Base-by-base conservation (phyloP, 2,113 vertebrate genomes). In the Macquaria australasica region DNA sequence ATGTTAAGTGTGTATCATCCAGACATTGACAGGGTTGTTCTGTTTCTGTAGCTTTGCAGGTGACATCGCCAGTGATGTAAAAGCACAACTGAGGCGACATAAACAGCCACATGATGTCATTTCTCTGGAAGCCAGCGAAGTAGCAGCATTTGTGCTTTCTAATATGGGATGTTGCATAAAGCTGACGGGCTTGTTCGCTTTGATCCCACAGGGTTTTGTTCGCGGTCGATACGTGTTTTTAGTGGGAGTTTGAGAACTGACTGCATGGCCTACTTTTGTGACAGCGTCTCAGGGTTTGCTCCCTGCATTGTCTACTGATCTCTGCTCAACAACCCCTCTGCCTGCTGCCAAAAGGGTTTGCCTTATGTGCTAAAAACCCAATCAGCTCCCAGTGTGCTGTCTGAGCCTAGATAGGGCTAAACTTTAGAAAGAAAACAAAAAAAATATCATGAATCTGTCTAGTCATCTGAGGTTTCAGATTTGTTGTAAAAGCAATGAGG, bases 261-360 rank as follows among this genome's bases (percentile, higher is more conserved):
- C 77, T 72, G 72, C 41, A 1, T 87, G 88, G 82, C 91, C 92
- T 88, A 88, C 60, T 89, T 92, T 85, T 31, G 5, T 75, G 60
- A 59, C 76, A 71, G 77, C 4, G 60, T 90, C 84, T 75, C 28
- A 1, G 63, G 74, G 76, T 67, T 87, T 10, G 41, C 37, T 69
- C 69, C 55, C 21, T 3, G 12, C 62, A 73, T 85, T 89, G 76
- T 85, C 67, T 64, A 48, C 67, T 51, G 64, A 85, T 91, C 50
- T 74, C 70, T n/a, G 73, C 78, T 74, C 63, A 31, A 79, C 82
- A 75, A 43, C 73, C 37, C 60, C 62, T 56, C 25, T 14, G 18
- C 62, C 25, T 59, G 62, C 77, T 84, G 55, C 72, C 80, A 70
- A 21, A 53, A 14, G 16, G 18, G 63, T 62, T 80, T 69, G 31